Conservation (phyloP, 2,888 invertebrate species). For the Drosophila kanekoi region DNA sequence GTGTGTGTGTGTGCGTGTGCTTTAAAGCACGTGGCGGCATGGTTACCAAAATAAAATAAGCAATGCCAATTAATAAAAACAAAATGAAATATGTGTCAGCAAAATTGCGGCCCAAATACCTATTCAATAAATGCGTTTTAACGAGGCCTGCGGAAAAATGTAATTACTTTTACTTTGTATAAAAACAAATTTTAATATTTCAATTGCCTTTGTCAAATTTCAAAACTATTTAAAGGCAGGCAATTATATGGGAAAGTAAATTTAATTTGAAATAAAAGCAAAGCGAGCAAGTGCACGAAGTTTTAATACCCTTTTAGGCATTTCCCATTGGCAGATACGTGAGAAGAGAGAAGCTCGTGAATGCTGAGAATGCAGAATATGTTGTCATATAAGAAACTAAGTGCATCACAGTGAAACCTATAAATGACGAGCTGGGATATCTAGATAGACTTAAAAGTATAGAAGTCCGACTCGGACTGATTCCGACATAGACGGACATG, state of each 20-base stretch:
- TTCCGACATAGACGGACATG: no score
- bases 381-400: no score
- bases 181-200: background rate
- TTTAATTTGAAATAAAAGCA: background rate
- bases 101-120: slow-evolving; percentile 41
- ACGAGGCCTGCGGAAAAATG: slow-evolving; percentile 9
- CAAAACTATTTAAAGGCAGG: background rate
- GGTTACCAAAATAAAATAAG: slow-evolving; percentile 13
- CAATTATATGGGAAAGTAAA: background rate
- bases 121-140: slow-evolving; percentile 17
- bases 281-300: no score
- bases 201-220: background rate
- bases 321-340: no score
- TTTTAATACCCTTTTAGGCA: no score
- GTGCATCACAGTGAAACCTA: no score
- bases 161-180: slow-evolving; percentile 19
- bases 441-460: no score
- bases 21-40: slow-evolving; percentile 45
- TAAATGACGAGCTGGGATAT: no score
- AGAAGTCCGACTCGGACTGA: no score
- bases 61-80: slow-evolving; percentile 56
- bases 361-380: no score
- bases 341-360: no score
- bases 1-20: slow-evolving; percentile 11
- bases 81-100: slow-evolving; percentile 53